These are phyloP conservation scores for Mylabris phalerata DNA, from an alignment of 1,140 invertebrate genomes.

Conservation along the genomic window DNA sequence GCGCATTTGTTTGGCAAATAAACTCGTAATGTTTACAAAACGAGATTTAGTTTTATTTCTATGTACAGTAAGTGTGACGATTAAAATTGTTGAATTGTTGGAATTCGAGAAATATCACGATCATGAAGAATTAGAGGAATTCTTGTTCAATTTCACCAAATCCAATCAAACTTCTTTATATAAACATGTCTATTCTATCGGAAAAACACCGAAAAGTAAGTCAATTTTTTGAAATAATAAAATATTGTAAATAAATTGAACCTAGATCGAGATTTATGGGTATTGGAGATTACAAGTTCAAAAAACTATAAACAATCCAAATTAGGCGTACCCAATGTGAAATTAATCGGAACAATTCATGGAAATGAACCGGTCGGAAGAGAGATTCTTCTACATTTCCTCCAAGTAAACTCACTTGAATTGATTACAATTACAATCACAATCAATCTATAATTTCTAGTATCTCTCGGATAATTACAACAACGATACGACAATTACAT, in stretches of 20 bases:
- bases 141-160: constrained; percentile 24
- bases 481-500: constrained; percentile 36
- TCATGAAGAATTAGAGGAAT: constrained; percentile 31
- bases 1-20: neutral
- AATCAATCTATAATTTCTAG: constrained; percentile 25
- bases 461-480: constrained; percentile 44
- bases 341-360: constrained; percentile 53
- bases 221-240: neutral
- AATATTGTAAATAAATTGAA: constrained; percentile 4
- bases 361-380: constrained; percentile 52
- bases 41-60: neutral
- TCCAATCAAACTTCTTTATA: constrained; percentile 22
- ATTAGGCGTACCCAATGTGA: constrained; percentile 49
- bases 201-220: constrained; percentile 32
- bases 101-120: constrained; percentile 36
- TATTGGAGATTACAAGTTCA: constrained; percentile 50
- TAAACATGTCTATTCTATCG: constrained; percentile 33
- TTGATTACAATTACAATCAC: neutral
- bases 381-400: constrained; percentile 51
- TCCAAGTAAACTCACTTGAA: constrained; percentile 38
- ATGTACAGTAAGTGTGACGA: neutral
- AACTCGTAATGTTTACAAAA: neutral
- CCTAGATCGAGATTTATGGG: constrained; percentile 52
- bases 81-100: neutral
- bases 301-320: constrained; percentile 36